Percentiles rank a stretch among this genome's conserved stretches.
Conservation (phyloP, 2,113 vertebrate species). For the Microtus richardsoni region DNA sequence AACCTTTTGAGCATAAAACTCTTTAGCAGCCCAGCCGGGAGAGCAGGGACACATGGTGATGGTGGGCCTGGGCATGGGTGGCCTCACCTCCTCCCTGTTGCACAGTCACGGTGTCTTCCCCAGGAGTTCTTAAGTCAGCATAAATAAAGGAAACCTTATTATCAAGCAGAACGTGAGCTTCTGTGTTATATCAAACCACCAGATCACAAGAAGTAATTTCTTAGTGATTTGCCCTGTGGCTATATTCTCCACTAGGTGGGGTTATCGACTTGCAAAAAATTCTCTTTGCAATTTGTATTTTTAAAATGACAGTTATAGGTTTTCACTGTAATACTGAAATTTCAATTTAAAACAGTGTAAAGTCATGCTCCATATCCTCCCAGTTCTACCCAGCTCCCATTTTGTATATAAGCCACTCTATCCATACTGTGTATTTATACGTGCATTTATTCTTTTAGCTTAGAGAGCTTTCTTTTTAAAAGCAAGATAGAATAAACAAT, state of each 20-base stretch:
- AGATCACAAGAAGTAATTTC: not conserved
- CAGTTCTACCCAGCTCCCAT: not conserved
- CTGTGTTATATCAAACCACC: not conserved
- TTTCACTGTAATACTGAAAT: slow-evolving; percentile 38
- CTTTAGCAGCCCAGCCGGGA: not conserved
- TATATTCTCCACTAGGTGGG: slow-evolving; percentile 74
- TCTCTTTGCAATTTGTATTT: not conserved
- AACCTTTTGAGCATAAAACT: not conserved
- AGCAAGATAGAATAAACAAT: not conserved
- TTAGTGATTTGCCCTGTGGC: slow-evolving; percentile 26
- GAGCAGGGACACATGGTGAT: rapidly evolving
- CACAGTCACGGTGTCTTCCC: no score
- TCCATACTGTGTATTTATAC: not conserved
- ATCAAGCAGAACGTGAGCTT: not conserved
- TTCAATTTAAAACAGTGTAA: slow-evolving; percentile 31
- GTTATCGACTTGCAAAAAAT: slow-evolving; percentile 50
- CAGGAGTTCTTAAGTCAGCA: not conserved
- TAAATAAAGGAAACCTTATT: not conserved
- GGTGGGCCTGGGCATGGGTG: not conserved
- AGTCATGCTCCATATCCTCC: not conserved
- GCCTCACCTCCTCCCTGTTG: not conserved
- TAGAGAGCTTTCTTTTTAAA: not conserved
- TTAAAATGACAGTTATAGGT: slow-evolving; percentile 18
- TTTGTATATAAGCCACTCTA: not conserved
- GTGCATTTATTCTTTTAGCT: not conserved